These are phyloP conservation scores for Diabrotica virgifera DNA, from an alignment of 1,140 invertebrate genomes.

Conservation along the genomic window DNA sequence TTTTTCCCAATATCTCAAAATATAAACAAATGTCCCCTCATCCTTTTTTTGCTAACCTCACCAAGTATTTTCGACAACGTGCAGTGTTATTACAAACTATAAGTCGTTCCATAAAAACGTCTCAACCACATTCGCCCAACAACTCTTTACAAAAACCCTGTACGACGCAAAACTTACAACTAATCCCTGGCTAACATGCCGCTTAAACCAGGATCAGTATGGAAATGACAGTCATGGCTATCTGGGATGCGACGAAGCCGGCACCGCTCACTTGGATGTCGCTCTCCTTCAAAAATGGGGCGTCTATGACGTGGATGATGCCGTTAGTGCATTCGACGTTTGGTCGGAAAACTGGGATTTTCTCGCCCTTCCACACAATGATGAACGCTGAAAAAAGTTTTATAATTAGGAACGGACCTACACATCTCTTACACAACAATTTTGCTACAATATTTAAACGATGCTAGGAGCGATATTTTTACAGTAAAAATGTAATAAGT, in stretches of 20 bases:
- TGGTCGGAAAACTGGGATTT: constrained; percentile 79
- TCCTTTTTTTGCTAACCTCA: too few relatives aligned
- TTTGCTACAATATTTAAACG: too few relatives aligned
- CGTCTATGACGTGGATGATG: constrained; percentile 88
- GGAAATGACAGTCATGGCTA: not conserved
- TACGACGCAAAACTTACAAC: not conserved
- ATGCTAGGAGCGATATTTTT: too few relatives aligned
- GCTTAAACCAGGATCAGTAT: constrained; percentile 3
- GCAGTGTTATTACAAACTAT: too few relatives aligned
- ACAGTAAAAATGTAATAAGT: too few relatives aligned
- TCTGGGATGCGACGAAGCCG: constrained; percentile 55
- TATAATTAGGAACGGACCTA: too few relatives aligned
- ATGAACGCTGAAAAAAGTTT: constrained; percentile 64
- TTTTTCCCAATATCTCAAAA: too few relatives aligned
- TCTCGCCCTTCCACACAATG: constrained; percentile 77
- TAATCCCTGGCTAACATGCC: not conserved
- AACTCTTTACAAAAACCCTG: constrained; percentile 23
- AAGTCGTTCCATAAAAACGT: too few relatives aligned
- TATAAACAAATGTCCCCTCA: too few relatives aligned
- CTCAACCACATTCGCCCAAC: not conserved
- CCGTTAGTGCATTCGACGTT: constrained; percentile 92
- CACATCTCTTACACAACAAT: too few relatives aligned
- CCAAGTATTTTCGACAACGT: too few relatives aligned
- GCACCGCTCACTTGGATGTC: constrained; percentile 73
- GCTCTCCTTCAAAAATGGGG: constrained; percentile 74